These are phyloP conservation scores for Limnephilus lunatus DNA, from an alignment of 2,888 invertebrate species.

Conservation along the genomic window DNA sequence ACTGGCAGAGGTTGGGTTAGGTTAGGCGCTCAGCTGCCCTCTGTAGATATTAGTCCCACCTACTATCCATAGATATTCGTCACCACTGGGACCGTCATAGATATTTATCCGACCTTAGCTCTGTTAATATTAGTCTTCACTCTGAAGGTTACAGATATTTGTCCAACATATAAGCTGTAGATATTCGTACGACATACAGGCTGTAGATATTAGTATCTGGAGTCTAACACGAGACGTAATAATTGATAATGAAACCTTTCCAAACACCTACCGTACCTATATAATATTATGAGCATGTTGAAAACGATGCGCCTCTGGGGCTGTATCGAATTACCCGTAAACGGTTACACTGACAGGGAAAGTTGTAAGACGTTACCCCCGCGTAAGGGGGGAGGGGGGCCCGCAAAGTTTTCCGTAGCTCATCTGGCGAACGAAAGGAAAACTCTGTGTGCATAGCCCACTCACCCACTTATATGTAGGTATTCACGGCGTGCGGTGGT, in stretches of 20 bases:
- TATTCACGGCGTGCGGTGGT: constrained; percentile 34
- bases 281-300: background rate
- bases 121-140: too few species aligned
- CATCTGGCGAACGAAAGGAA: constrained; percentile 61
- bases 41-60: too few species aligned
- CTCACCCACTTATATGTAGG: constrained; percentile 3
- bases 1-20: too few species aligned
- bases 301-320: background rate
- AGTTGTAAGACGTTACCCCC: constrained; percentile 37
- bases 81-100: too few species aligned
- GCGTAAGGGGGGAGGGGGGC: background rate
- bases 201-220: too few species aligned
- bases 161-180: too few species aligned
- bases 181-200: too few species aligned
- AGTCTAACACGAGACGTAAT: background rate
- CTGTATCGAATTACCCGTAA: background rate
- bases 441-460: constrained; percentile 67
- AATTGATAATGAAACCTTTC: background rate
- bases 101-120: too few species aligned
- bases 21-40: too few species aligned
- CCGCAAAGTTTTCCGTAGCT: constrained; percentile 35
- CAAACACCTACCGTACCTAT: background rate
- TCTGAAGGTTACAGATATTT: too few species aligned
- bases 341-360: constrained; percentile 17
- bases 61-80: too few species aligned